Conservation (phyloP, 2,113 vertebrate genomes). For the Oryzias woworae region DNA sequence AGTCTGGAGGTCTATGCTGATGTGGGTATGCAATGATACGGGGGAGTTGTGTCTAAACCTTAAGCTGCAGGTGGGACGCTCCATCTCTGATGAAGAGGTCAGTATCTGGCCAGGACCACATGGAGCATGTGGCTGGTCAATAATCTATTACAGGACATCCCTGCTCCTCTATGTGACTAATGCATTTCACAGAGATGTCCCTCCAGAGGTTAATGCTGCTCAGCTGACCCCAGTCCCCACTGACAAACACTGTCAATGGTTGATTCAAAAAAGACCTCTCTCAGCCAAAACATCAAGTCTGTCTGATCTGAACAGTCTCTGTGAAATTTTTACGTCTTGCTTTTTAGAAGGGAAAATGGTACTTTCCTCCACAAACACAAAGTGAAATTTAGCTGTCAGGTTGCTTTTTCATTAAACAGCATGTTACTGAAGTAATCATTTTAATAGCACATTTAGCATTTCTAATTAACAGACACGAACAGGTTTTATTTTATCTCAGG, state of each 20-base stretch:
- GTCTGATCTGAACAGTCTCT: neutral
- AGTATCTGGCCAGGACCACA: conserved; percentile 64
- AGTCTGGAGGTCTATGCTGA: conserved; percentile 28
- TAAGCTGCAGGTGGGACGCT: conserved; percentile 55
- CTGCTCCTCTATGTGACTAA: conserved; percentile 71
- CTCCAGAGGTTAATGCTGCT: conserved; percentile 74
- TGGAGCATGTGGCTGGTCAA: conserved; percentile 74
- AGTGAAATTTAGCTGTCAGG: too few relatives aligned
- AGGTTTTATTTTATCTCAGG: too few relatives aligned
- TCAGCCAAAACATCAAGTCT: conserved; percentile 34
- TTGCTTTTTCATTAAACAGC: too few relatives aligned
- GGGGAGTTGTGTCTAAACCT: conserved; percentile 8
- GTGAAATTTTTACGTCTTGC: too few relatives aligned
- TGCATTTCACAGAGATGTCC: conserved; percentile 68
- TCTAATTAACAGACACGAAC: too few relatives aligned
- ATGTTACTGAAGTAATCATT: too few relatives aligned
- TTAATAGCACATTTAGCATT: too few relatives aligned
- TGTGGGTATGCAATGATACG: conserved; percentile 15
- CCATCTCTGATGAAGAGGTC: conserved; percentile 76
- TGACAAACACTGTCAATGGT: conserved; percentile 68
- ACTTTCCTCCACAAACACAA: too few relatives aligned
- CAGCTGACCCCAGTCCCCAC: conserved; percentile 65
- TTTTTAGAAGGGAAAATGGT: too few relatives aligned
- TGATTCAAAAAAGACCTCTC: conserved; percentile 48
- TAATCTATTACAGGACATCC: conserved; percentile 78